These are phyloP conservation scores for Myiotriccus ornatus DNA, from an alignment of 2,797 vertebrate genomes.

Conservation along the genomic window DNA sequence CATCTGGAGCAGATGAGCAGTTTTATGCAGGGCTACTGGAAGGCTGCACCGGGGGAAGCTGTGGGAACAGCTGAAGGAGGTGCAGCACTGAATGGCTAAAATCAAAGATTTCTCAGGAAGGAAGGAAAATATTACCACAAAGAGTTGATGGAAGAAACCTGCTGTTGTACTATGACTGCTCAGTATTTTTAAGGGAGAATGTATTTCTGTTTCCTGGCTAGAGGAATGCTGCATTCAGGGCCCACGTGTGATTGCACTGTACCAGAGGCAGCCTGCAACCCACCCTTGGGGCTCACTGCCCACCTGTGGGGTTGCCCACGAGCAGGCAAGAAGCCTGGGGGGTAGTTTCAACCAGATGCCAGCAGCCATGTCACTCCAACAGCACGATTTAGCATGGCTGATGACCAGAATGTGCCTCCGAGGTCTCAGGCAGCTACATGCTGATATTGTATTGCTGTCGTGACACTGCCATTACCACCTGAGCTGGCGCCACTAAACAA, in stretches of 20 bases:
- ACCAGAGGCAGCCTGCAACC: neutral
- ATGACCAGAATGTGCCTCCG: fast-evolving
- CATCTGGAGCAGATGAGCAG: neutral
- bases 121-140: fast-evolving
- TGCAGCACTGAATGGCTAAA: neutral
- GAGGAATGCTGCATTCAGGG: neutral
- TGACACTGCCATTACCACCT: neutral
- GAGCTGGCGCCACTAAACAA: fast-evolving
- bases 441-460: neutral
- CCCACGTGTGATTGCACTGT: neutral
- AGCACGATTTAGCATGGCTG: neutral
- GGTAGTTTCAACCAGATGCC: neutral
- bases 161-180: neutral
- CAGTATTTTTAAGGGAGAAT: neutral
- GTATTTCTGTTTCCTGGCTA: neutral
- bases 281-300: neutral
- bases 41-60: neutral
- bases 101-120: neutral
- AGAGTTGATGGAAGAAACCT: neutral
- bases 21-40: neutral
- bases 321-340: neutral
- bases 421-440: neutral
- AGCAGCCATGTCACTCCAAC: neutral
- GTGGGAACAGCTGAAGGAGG: neutral
- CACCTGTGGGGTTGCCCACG: neutral